A percentile compares a stretch with the other conserved stretches of the same genome.
Conservation (phyloP, 2,888 invertebrate species). For the Hermaeophaga mercurialis region DNA sequence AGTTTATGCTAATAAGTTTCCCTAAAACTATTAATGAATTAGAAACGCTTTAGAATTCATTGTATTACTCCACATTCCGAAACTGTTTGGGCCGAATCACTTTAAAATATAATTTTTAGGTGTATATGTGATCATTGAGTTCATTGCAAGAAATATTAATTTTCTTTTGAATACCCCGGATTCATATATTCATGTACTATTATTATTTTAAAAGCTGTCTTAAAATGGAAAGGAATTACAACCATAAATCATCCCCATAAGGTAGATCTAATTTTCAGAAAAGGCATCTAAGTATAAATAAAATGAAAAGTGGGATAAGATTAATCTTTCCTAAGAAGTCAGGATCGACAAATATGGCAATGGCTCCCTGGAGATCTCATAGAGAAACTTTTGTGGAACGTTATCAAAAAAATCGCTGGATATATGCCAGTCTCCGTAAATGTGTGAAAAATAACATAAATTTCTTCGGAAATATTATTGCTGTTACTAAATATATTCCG, state of each 20-base stretch:
- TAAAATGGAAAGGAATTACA: no score
- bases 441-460: no score
- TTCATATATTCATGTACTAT: no score
- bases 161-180: no score
- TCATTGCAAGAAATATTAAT: no score
- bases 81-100: no score
- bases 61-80: no score
- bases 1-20: not conserved
- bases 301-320: constrained; percentile 41
- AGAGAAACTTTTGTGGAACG: constrained; percentile 44
- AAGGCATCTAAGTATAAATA: constrained; percentile 36
- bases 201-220: no score
- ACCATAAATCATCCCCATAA: not conserved
- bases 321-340: constrained; percentile 41
- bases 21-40: not conserved
- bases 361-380: constrained; percentile 46
- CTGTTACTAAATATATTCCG: no score
- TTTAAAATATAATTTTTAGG: not conserved
- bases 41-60: not conserved
- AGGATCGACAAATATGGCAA: constrained; percentile 43
- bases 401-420: constrained; percentile 25
- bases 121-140: no score
- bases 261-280: constrained; percentile 5
- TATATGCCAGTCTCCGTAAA: constrained; percentile 16
- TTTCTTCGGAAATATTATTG: no score